Base-by-base conservation (phyloP, 1,140 invertebrate species). In the Kradibia gibbosae region DNA sequence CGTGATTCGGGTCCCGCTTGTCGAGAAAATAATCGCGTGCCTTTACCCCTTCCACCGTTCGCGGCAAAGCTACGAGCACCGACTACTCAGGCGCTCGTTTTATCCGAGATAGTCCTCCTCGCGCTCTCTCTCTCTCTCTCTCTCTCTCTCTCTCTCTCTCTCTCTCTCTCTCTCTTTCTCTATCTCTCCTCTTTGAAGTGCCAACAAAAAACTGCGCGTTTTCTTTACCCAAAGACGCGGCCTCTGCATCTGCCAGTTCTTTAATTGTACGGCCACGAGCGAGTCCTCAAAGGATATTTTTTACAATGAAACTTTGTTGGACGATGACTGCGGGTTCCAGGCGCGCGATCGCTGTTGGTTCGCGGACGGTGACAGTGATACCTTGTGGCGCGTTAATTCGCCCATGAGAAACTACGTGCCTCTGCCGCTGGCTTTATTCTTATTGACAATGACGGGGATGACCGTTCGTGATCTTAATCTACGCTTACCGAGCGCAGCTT, bases 291-390 rank as follows among this genome's bases (percentile, higher is more conserved):
- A 75, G 34, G 36, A 75, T 31, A 25, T 48, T 65, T 70, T 78
- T 55, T 42, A 71, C 67, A 79, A 79, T 79, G 67, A 72, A 57
- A 72, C 67, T 79, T 71, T 79, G 50, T 79, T 72, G 48, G 42
- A 45, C 15, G 50, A 73, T 28, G n/a, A 62, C n/a, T 53, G 25
- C 53, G 39, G 42, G 39, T 48, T 53, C 55, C 55, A 73, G 13
- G 4, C 8, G 65, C n/a, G 11, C 20, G 5, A 25, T 25, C 11
- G 62, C 28, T 17, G 28, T 55, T 74, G 15, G 60, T 22, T 48
- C 8, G 11, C 28, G 28, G 10, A 31, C 42, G 45, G 4, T 70
- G 60, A 78, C 50, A 70, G 65, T 50, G 65, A 70, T 70, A 55
- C 48, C 34, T 67, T 70, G 48, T 78, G 65, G 28, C 25, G 17